A percentile compares a stretch with the other conserved stretches of the same genome.
Evolutionary conservation across 1,140 invertebrate genomes (phyloP).

Genomic region (Pentalonia nigronervosa): DNA sequence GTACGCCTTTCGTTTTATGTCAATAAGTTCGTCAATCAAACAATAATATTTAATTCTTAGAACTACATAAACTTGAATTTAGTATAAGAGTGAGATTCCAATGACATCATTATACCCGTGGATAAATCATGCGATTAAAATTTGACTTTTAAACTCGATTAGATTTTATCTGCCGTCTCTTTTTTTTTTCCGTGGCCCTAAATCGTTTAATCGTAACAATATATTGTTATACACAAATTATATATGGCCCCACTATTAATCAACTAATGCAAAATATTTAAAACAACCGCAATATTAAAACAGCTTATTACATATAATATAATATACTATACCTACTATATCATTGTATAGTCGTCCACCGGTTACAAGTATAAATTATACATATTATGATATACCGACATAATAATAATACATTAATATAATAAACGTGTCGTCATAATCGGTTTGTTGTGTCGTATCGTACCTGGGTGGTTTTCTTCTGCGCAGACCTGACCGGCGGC

Average conservation of each 20-base stretch:
- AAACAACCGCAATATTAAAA: no score
- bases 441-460: background rate
- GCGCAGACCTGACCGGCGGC: slow-evolving; percentile 69
- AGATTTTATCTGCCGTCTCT: background rate
- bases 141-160: background rate
- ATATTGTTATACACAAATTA: background rate
- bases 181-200: background rate
- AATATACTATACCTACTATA: background rate
- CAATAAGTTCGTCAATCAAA: background rate
- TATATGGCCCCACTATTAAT: background rate
- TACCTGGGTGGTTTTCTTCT: slow-evolving; percentile 63
- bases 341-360: background rate
- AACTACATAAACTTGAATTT: background rate
- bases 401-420: background rate
- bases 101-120: background rate
- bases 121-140: background rate
- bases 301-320: background rate
- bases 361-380: background rate
- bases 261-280: no score
- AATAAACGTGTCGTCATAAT: background rate
- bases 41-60: background rate
- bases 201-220: background rate
- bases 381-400: background rate
- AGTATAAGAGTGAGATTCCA: background rate
- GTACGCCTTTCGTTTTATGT: background rate